phyloP scores from a whole-genome alignment of 2,888 invertebrate genomes.

The Eulithis testata region DNA sequence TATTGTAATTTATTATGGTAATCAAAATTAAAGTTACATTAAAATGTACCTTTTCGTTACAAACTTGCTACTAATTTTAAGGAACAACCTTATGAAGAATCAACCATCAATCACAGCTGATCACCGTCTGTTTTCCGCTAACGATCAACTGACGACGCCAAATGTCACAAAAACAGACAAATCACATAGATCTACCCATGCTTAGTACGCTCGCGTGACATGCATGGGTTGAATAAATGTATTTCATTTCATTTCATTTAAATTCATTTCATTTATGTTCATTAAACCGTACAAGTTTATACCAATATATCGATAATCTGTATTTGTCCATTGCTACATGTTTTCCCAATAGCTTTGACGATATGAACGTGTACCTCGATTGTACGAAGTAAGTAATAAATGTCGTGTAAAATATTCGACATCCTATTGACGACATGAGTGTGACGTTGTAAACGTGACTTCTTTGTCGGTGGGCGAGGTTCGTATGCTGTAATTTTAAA shows the following conservation, averaged over 20 bases:
- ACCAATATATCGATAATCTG: conserved; percentile 59
- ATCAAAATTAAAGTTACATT: neutral
- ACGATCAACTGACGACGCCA: conserved; percentile 54
- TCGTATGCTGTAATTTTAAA: too few relatives aligned
- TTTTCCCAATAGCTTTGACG: conserved; percentile 14
- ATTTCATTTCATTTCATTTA: too few relatives aligned
- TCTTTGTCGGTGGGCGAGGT: too few relatives aligned
- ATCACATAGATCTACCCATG: conserved; percentile 61
- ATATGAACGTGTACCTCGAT: neutral
- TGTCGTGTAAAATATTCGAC: neutral
- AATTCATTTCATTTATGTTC: too few relatives aligned
- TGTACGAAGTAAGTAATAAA: neutral
- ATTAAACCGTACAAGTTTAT: conserved; percentile 59
- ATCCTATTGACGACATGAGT: too few relatives aligned
- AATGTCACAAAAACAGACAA: conserved; percentile 59
- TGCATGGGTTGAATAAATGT: too few relatives aligned
- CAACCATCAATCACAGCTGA: conserved; percentile 46
- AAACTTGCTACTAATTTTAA: conserved; percentile 2
- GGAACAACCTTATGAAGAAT: conserved; percentile 20
- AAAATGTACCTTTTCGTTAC: neutral
- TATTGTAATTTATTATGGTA: too few relatives aligned
- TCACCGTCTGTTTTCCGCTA: conserved; percentile 49
- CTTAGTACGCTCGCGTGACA: conserved; percentile 64
- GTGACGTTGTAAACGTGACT: too few relatives aligned
- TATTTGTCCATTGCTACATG: conserved; percentile 19